Evolutionary conservation across 2,888 invertebrate species (phyloP), one percentile per base, ranked within the genome.

Genomic region (Cryptus armator): DNA sequence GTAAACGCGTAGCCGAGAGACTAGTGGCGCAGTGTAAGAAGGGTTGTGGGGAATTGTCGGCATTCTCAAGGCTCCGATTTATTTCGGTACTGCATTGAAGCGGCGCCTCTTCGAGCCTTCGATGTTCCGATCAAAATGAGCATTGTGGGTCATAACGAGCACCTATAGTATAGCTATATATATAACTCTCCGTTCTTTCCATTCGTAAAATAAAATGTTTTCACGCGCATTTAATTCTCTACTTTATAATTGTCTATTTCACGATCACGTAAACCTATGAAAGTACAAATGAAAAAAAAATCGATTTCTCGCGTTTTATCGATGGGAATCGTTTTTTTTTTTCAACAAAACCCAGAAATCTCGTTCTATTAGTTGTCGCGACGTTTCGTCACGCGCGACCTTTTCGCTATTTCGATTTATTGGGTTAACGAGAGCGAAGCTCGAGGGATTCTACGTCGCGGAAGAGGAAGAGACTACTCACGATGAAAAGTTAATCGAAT

Each of bases 21-120:
- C 32, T 43, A 76, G 72, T 70, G 82, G 79, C 82, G 85, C 85
- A 82, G 79, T 82, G 74, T 76, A 78, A 78, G 84, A 82, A 84
- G 81, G 84, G 81, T 37, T 74, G 75, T 7, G 64, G 81, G 77
- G 44, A 74, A 19, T 85, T 76, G 81, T 85, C 78, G 81, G 78
- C 84, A 81, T 74, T 85, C 82, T 82, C 85, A 80, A 85, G 82
- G 82, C 85, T 82, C 85, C 79, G 76, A 80, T 82, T 85, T 85
- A 80, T 85, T 85, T 82, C 76, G 85, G 81, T 81, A 68, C 71
- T 67, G 85, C 82, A 85, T 75, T 59, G 78, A 81, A 74, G 44
- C 77, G 72, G 70, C 72, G 77, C 67, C 77, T 74, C 70, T 78
- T 67, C 77, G 81, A 81, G 74, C 46, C 70, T 75, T 75, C 81